Percentiles rank a stretch among this genome's conserved stretches.
phyloP scores from a whole-genome alignment of 2,888 invertebrate genomes.

The Andrena camellia region DNA sequence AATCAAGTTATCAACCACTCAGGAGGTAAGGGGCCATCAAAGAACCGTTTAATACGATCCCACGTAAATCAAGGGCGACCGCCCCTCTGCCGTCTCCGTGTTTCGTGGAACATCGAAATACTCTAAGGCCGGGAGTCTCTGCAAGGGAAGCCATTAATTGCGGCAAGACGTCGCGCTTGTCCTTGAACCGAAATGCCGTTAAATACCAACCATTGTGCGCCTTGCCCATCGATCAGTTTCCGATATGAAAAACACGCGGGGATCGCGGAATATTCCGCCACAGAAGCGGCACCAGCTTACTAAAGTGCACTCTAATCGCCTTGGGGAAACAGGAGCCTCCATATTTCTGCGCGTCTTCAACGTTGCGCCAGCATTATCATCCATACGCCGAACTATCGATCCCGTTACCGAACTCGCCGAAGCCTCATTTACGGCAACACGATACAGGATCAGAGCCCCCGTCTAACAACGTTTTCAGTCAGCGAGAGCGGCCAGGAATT shows the following conservation, averaged over 20 bases:
- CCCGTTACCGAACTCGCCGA: neutral
- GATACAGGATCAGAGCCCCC: neutral
- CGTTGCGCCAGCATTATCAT: neutral
- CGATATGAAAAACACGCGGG: neutral
- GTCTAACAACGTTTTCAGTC: constrained; percentile 22
- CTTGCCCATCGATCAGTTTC: constrained; percentile 27
- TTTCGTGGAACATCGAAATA: constrained; percentile 71
- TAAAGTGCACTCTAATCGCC: neutral
- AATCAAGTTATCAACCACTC: constrained; percentile 81
- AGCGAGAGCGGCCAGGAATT: neutral
- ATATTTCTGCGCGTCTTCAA: neutral
- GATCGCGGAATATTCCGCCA: neutral
- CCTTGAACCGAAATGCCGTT: constrained; percentile 64
- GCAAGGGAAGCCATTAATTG: constrained; percentile 69
- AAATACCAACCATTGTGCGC: constrained; percentile 43
- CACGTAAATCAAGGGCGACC: constrained; percentile 72
- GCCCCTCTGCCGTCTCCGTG: constrained; percentile 61
- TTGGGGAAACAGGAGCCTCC: no score
- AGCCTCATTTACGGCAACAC: neutral
- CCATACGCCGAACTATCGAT: no score
- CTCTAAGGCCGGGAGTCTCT: constrained; percentile 58
- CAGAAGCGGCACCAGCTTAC: neutral
- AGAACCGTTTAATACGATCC: constrained; percentile 77
- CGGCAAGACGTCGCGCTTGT: constrained; percentile 58
- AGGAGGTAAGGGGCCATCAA: constrained; percentile 77